Base-by-base conservation (phyloP, 2,888 invertebrate species). In the Acleris laterana region DNA sequence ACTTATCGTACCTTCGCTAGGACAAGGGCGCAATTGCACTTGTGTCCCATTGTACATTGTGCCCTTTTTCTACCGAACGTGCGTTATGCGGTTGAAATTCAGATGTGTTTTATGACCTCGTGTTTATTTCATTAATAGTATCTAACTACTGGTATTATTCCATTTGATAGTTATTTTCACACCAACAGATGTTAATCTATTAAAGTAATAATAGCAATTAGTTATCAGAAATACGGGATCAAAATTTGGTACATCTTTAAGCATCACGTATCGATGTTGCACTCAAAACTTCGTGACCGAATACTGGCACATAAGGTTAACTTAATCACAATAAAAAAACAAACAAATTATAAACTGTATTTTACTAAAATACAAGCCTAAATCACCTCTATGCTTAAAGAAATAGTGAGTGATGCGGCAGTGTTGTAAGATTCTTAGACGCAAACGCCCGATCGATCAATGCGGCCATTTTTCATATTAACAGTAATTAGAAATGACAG, bases 401-500 rank as follows among this genome's bases (percentile, higher is more conserved):
- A 1, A 3, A n/a, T 46, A 48, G 20, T 22, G 11, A 0, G 1
- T 1, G 3, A 16, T 20, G n/a, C 9, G 11, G n/a, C 6, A 17
- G 20, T 32, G 22, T 19, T 9, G 19, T 28, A 28, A 25, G 16
- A 46, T 63, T 53, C 13, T 3, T 48, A 38, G 32, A 62, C 57
- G 63, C 63, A 70, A 56, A 55, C 53, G 60, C 57, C 52, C 61
- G 52, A 51, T 65, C 44, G 49, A 65, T 66, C 50, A 22, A 52
- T 42, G 62, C 57, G 70, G 53, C 69, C 42, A 68, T 72, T 71
- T 72, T 71, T 68, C 68, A 72, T 70, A 63, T 70, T 55, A 63
- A 69, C 69, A 72, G 70, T 74, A 73, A 74, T 74, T 74, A 71
- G 70, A 63, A 71, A 59, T 74, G 74, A 74, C 73, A 74, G 73